A percentile compares a stretch with the other conserved stretches of the same genome.
phyloP scores from a whole-genome alignment of 1,140 invertebrate genomes.

The Brachionus calyciflorus region DNA sequence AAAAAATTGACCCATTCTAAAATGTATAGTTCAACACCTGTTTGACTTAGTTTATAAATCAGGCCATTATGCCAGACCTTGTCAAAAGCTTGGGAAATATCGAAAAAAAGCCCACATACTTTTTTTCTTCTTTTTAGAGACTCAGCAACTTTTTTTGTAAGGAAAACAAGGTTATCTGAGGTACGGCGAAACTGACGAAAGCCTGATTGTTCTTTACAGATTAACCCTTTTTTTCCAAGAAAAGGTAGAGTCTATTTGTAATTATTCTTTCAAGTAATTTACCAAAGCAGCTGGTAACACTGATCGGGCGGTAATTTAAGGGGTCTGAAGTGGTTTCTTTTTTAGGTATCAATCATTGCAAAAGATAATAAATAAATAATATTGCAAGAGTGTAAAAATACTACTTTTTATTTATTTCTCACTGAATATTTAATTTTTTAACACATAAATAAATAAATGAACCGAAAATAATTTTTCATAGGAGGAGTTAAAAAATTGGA shows the following conservation, averaged over 20 bases:
- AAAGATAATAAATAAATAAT: too few relatives aligned
- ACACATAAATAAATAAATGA: too few relatives aligned
- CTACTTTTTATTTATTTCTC: too few relatives aligned
- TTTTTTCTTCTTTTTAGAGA: neutral
- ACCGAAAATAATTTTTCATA: too few relatives aligned
- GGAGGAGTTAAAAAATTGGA: too few relatives aligned
- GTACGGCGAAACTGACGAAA: neutral
- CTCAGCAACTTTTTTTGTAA: neutral
- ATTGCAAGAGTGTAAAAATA: too few relatives aligned
- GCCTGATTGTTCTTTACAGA: neutral
- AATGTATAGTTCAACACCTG: neutral
- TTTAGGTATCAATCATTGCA: too few relatives aligned
- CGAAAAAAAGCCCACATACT: too few relatives aligned
- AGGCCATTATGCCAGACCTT: neutral
- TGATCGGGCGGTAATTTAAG: too few relatives aligned
- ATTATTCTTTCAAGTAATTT: neutral
- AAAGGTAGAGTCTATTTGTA: neutral
- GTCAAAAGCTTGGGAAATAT: neutral
- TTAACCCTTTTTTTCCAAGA: neutral
- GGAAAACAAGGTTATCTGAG: neutral
- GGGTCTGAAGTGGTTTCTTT: too few relatives aligned
- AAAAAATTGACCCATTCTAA: neutral
- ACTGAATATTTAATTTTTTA: too few relatives aligned
- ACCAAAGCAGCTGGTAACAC: neutral
- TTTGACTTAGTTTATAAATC: neutral